These are phyloP conservation scores for Lerista edwardsae DNA, from an alignment of 2,797 vertebrate genomes.

Conservation along the genomic window DNA sequence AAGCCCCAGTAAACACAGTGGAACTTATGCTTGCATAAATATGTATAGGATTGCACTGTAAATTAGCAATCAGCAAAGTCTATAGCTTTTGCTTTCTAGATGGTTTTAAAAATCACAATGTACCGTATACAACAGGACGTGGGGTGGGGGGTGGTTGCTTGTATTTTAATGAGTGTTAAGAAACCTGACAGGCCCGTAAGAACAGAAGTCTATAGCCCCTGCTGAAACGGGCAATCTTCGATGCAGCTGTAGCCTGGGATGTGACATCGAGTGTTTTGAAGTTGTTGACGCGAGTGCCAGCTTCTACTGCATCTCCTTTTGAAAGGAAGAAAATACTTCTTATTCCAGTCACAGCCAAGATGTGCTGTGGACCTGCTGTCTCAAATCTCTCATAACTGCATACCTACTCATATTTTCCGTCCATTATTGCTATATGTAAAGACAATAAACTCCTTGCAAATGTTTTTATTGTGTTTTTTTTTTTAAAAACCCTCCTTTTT, in stretches of 20 bases:
- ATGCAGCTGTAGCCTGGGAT: constrained; percentile 51
- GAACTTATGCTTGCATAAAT: too few species aligned
- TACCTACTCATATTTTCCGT: constrained; percentile 59
- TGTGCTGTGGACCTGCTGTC: constrained; percentile 50
- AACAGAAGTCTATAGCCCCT: constrained; percentile 21
- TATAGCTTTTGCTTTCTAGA: constrained; percentile 24
- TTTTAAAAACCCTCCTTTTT: not conserved
- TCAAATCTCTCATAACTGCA: constrained; percentile 36
- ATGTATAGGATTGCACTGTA: too few species aligned
- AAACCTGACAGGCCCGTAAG: constrained; percentile 24
- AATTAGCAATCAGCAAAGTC: not conserved
- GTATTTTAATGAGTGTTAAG: constrained; percentile 55
- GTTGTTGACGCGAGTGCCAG: constrained; percentile 54
- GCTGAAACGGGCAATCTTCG: constrained; percentile 22
- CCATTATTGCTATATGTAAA: constrained; percentile 45
- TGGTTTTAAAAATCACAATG: not conserved
- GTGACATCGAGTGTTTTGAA: constrained; percentile 52
- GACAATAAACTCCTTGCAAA: rapidly evolving
- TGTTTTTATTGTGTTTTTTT: constrained; percentile 31
- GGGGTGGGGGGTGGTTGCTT: constrained; percentile 4
- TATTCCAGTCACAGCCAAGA: constrained; percentile 51
- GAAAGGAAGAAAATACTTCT: constrained; percentile 40
- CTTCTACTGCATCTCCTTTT: constrained; percentile 54
- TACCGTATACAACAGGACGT: constrained; percentile 25
- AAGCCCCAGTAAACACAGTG: too few species aligned